Evolutionary conservation across 2,797 vertebrate genomes (phyloP).

Genomic region (Sitta carolinensis): DNA sequence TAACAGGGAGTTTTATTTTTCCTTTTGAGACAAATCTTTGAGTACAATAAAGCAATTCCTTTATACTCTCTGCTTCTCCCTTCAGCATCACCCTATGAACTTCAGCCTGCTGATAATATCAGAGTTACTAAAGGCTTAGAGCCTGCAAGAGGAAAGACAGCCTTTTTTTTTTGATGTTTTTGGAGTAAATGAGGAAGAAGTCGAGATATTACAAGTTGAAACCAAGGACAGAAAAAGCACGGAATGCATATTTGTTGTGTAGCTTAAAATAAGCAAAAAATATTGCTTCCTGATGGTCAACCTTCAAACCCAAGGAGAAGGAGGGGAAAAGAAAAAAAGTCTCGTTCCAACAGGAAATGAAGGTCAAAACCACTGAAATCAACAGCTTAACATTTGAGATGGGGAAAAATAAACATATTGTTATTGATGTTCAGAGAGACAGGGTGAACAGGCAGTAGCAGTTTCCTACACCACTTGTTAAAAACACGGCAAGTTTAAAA

Average conservation of each 20-base stretch:
- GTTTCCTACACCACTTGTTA: background rate
- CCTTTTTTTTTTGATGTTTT: background rate
- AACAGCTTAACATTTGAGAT: background rate
- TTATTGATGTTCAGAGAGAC: background rate
- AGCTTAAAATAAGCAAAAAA: background rate
- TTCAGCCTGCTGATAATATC: background rate
- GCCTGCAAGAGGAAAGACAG: background rate
- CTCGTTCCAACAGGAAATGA: background rate
- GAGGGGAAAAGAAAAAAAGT: background rate
- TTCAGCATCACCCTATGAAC: background rate
- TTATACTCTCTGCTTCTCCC: background rate
- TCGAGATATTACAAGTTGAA: background rate
- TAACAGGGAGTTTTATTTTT: background rate
- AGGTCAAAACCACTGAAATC: background rate
- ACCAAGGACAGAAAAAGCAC: background rate
- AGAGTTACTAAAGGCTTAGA: background rate
- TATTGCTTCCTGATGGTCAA: background rate
- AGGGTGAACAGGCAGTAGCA: background rate
- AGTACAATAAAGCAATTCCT: background rate
- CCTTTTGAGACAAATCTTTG: background rate
- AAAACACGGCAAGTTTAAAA: background rate
- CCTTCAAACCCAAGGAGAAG: background rate
- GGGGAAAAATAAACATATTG: background rate
- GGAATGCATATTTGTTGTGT: background rate
- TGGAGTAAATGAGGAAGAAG: background rate